Percentiles rank a stretch among this genome's conserved stretches.
Evolutionary conservation across 2,888 invertebrate species (phyloP).

Genomic region (Digitonthophagus gazella): DNA sequence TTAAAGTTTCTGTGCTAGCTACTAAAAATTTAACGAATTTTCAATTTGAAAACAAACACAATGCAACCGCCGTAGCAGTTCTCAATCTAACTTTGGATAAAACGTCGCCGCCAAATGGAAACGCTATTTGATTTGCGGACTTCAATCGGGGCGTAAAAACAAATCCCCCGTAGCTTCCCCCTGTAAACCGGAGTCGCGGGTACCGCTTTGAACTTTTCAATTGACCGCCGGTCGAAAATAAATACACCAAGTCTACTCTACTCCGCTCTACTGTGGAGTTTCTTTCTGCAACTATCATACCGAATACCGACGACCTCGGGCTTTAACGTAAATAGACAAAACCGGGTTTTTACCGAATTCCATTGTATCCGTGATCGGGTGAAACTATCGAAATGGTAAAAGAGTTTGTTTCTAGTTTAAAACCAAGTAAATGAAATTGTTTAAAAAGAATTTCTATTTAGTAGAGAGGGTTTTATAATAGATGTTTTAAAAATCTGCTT

Average conservation of each 20-base stretch:
- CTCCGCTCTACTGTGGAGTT: neutral
- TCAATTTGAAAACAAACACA: neutral
- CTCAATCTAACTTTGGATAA: neutral
- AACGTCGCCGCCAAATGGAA: neutral
- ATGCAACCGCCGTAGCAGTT: neutral
- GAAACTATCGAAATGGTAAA: neutral
- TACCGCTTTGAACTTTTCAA: neutral
- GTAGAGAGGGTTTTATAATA: too few relatives aligned
- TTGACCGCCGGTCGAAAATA: neutral
- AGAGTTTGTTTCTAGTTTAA: neutral
- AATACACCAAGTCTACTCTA: neutral
- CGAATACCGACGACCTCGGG: neutral
- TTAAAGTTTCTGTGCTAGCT: neutral
- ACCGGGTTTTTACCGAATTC: neutral
- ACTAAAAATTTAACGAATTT: neutral
- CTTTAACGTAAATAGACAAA: neutral
- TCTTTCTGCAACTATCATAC: neutral
- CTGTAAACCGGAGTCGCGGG: neutral
- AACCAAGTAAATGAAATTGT: too few relatives aligned
- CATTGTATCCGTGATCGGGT: neutral
- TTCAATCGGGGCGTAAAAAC: neutral
- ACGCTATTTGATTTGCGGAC: neutral
- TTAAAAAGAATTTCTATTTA: neutral
- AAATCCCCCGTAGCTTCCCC: neutral
- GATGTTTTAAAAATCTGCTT: too few relatives aligned